Evolutionary conservation across 37 sponge, comb jelly and placozoan species (phyloP).

Genomic region (Eunapius fragilis): DNA sequence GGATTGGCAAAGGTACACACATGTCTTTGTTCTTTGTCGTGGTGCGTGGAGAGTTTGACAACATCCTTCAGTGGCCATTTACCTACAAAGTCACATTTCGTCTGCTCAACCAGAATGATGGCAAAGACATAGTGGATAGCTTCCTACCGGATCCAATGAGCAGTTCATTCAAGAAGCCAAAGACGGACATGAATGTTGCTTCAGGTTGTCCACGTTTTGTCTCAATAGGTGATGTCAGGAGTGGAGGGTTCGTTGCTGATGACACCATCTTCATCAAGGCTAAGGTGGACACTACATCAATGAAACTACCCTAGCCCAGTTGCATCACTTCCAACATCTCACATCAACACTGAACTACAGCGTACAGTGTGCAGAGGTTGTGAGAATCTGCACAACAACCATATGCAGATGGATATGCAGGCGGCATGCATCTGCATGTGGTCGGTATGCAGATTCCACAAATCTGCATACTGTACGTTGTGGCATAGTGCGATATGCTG

Average conservation of each 20-base stretch:
- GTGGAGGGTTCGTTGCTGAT: conserved; percentile 58
- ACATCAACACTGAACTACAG: neutral
- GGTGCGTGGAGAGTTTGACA: conserved; percentile 86
- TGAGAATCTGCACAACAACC: no score
- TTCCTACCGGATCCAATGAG: conserved; percentile 84
- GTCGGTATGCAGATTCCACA: no score
- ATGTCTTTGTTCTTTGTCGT: conserved; percentile 81
- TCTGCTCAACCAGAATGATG: conserved; percentile 70
- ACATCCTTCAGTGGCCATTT: conserved; percentile 82
- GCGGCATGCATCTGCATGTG: no score
- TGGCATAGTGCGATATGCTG: no score
- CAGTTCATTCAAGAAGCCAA: conserved; percentile 70
- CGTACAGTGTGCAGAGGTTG: no score
- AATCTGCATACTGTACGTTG: no score
- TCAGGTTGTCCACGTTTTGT: conserved; percentile 74
- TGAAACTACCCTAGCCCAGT: conserved; percentile 18
- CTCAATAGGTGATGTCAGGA: conserved; percentile 42
- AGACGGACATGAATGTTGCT: conserved; percentile 82
- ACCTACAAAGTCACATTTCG: conserved; percentile 72
- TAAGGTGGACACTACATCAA: conserved; percentile 38
- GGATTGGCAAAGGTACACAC: conserved; percentile 72
- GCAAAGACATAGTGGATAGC: conserved; percentile 63
- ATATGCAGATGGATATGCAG: neutral
- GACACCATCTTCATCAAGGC: conserved; percentile 76
- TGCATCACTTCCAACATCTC: neutral